These are phyloP conservation scores for Colaptes auratus DNA, from an alignment of 2,113 vertebrate species.

Conservation along the genomic window DNA sequence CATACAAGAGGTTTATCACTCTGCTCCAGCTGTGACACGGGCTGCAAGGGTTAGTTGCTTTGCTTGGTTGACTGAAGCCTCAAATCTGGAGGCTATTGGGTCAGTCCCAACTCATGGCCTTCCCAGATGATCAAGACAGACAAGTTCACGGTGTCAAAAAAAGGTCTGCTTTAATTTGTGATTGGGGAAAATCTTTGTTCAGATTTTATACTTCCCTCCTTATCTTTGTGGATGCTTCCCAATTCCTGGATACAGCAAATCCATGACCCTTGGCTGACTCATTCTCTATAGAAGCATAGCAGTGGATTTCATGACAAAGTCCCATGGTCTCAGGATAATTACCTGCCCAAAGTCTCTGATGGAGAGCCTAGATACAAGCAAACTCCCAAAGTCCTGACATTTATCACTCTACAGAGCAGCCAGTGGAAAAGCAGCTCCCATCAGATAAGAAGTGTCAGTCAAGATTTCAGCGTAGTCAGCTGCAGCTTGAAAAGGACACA, in stretches of 20 bases:
- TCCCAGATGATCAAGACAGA: conserved; percentile 4
- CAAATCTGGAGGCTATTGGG: conserved; percentile 10
- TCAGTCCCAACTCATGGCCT: conserved; percentile 26
- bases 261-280: conserved; percentile 13
- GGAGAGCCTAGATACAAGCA: conserved; percentile 58
- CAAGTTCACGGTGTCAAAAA: background rate
- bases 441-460: conserved; percentile 75
- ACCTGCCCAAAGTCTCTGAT: conserved; percentile 67
- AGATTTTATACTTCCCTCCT: background rate
- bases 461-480: conserved; percentile 57
- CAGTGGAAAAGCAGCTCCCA: conserved; percentile 24
- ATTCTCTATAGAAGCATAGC: background rate
- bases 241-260: background rate
- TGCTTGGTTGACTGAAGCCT: conserved; percentile 46
- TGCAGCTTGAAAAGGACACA: conserved; percentile 68
- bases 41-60: conserved; percentile 44
- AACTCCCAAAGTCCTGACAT: conserved; percentile 70
- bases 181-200: conserved; percentile 1
- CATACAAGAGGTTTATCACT: background rate
- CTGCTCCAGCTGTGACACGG: conserved; percentile 44
- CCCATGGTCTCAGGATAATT: conserved; percentile 60
- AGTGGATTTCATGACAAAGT: conserved; percentile 60
- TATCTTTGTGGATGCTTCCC: conserved; percentile 1
- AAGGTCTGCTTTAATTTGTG: conserved; percentile 6
- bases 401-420: conserved; percentile 70